A percentile compares a stretch with the other conserved stretches of the same genome.
Evolutionary conservation across 2,797 vertebrate species (phyloP).

Genomic region (Silurus aristotelis): DNA sequence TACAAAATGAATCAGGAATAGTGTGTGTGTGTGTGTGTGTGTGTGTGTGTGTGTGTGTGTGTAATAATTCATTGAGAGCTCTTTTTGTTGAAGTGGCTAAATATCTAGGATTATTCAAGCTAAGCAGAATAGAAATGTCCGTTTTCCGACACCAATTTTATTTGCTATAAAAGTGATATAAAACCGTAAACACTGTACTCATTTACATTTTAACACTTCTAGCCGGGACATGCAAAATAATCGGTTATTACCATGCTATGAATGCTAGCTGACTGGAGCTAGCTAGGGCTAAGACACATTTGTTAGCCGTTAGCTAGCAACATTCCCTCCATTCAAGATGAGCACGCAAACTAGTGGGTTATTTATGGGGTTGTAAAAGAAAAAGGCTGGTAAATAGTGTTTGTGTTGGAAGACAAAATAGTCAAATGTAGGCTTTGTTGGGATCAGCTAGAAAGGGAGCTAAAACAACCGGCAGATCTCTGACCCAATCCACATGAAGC

Average conservation of each 20-base stretch:
- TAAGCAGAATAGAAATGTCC: not conserved
- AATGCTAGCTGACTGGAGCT: not conserved
- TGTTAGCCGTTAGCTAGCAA: not conserved
- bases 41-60: no score
- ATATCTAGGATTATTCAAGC: not conserved
- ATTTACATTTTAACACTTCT: no score
- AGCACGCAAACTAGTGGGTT: no score
- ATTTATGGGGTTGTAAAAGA: not conserved
- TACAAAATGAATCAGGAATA: no score
- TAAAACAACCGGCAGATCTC: not conserved
- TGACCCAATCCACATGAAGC: not conserved
- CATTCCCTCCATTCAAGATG: not conserved
- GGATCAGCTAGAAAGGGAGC: not conserved
- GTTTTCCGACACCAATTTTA: no score
- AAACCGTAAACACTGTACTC: not conserved
- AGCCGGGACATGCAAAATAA: not conserved
- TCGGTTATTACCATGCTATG: not conserved
- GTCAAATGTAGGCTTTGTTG: not conserved
- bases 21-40: no score
- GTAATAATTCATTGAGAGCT: not conserved
- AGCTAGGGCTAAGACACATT: not conserved
- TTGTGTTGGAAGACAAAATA: not conserved
- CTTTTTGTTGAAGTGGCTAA: not conserved
- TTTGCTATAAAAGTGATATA: no score
- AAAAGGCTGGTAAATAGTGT: not conserved